Evolutionary conservation across 1,140 invertebrate genomes (phyloP).

Genomic region (Lucilia cuprina): DNA sequence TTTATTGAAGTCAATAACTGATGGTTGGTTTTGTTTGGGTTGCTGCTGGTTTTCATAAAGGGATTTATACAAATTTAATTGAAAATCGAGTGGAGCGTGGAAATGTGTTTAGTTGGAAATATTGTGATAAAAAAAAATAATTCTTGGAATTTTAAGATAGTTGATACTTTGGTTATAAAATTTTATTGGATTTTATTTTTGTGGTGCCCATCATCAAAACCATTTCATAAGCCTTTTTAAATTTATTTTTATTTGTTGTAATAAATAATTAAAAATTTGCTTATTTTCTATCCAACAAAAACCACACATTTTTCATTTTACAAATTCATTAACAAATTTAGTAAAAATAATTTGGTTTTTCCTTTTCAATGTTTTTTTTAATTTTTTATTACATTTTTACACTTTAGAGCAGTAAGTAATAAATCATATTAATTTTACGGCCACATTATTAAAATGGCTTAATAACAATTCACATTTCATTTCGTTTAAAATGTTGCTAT

Average conservation of each 20-base stretch:
- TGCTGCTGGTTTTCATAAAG: background rate
- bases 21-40: background rate
- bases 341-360: too few species aligned
- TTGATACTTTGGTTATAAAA: background rate
- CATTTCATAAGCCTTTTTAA: too few species aligned
- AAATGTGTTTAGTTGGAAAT: background rate
- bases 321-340: too few species aligned
- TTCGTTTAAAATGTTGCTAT: background rate
- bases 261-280: too few species aligned
- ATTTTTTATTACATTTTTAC: background rate
- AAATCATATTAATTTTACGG: conserved; percentile 33
- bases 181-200: too few species aligned
- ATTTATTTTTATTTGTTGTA: too few species aligned
- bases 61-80: conserved; percentile 8
- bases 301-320: too few species aligned
- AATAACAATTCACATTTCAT: conserved; percentile 17
- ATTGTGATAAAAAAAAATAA: background rate
- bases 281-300: too few species aligned
- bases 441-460: conserved; percentile 33
- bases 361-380: background rate
- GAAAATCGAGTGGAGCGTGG: background rate
- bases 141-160: background rate
- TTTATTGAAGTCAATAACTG: conserved; percentile 4
- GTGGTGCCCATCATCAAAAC: too few species aligned
- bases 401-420: background rate